Evolutionary conservation across 2,888 invertebrate genomes (phyloP), one percentile per base, ranked within the genome.

Genomic region (Choristoneura rosaceana): DNA sequence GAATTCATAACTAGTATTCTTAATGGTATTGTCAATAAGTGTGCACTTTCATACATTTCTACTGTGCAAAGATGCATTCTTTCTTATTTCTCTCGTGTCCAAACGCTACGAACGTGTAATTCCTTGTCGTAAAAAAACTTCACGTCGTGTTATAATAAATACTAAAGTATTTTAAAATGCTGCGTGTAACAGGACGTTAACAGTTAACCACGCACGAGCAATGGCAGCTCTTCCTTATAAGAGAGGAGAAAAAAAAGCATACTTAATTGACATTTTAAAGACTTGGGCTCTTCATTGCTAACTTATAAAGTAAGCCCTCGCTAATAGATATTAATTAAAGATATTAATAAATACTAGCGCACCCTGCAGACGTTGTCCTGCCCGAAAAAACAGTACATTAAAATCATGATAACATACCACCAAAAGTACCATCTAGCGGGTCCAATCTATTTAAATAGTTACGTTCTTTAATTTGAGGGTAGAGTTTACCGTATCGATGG

Each of bases 161-260:
- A 67, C 45, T 70, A 33, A 55, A 55, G 55, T 9, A 66, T 71
- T 71, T 50, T n/a, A 43, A 61, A 61, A 34, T 66, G 43, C 45
- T 33, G 55, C 66, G 9, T 38, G 66, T 61, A 71, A 71, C 71
- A 71, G 71, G 71, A 71, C 66, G 71, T 71, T 8, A 25, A 71
- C 71, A 62, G 71, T 71, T 71, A 71, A 25, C 9, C 55, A 55
- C n/a, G 52, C 64, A 34, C 61, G 45, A 45, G 71, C 55, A 71
- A 55, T 15, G 15, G 33, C 50, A 52, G 61, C 17, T 55, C 45
- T 70, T 70, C 64, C 64, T 66, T 45, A 43, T 41, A 25, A 17
- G 50, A 60, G 17, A 14, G 60, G 0, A 34, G 10, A 63, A 71
- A 71, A 71, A 70, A 50, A 15, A n/a, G n/a, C 4, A 12, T 38